Base-by-base conservation (phyloP, 2,888 invertebrate species). In the Ferdinandea cuprea region DNA sequence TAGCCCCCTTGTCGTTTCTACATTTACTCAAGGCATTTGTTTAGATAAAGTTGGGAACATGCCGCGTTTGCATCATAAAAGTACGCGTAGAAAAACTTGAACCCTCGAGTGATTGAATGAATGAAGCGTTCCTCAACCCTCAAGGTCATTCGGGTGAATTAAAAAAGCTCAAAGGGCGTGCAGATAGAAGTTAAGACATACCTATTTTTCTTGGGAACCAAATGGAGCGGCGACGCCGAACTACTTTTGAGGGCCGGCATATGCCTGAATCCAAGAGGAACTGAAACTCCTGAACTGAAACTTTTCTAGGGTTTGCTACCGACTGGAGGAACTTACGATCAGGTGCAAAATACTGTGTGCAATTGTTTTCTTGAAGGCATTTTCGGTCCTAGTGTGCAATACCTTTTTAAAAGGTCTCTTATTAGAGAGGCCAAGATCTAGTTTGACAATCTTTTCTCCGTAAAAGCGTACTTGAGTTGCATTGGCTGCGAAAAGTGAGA, bases 41-140 rank as follows among this genome's bases (percentile, higher is more conserved):
- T 52, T 11, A 85, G 21, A 2, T 17, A 8, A 7, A 35, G n/a
- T 28, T 86, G 86, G 0, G 28, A 17, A 7, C 35, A 25, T 0
- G 71, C 73, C 0, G 78, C 74, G 21, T 78, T 59, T 1, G 73
- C 86, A 54, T 88, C 88, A 56, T 88, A 88, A 0, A 88, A 13
- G 61, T 88, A 89, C 5, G 78, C 65, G 32, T 79, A 86, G 11
- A 65, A 79, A 37, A 80, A 80, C 1, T 52, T 37, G 42, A 80
- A 37, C 4, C 79, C 74, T 0, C 69, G 71, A 4, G 84, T 25
- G 3, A 84, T 69, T 46, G 74, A 40, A 28, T 85, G 59, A 52
- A 85, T 79, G 11, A 68, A 54, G 3, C 80, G 37, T 42, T 84
- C 8, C 76, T 30, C 0, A 83, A 15, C 0, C 85, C 85, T 21